Conservation (phyloP, 2,797 vertebrate species). For the Acanthurus lineatus region DNA sequence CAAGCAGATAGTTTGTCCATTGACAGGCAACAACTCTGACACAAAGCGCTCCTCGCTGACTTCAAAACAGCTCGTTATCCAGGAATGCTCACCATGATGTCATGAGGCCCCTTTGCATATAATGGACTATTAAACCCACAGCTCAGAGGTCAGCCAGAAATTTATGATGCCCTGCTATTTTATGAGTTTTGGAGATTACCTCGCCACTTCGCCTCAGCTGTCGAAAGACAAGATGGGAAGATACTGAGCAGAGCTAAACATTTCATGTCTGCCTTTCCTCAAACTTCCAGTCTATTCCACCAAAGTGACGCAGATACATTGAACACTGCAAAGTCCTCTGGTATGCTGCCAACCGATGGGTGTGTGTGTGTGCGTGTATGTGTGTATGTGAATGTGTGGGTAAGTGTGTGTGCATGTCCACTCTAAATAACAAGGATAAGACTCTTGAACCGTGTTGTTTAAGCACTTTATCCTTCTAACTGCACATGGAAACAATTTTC, state of each 20-base stretch:
- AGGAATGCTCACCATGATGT: conserved; percentile 72
- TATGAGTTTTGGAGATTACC: conserved; percentile 46
- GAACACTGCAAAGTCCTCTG: conserved; percentile 48
- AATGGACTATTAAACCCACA: conserved; percentile 57
- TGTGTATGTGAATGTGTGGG: background rate
- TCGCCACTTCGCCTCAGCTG: conserved; percentile 30
- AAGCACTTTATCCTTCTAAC: conserved; percentile 32
- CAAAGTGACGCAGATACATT: conserved; percentile 65
- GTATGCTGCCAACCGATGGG: conserved; percentile 38
- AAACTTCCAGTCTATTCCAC: conserved; percentile 60
- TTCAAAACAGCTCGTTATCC: conserved; percentile 67
- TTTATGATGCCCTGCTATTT: conserved; percentile 43
- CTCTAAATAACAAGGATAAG: conserved; percentile 38
- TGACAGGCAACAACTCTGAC: conserved; percentile 35
- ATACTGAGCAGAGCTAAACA: conserved; percentile 71
- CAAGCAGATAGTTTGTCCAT: conserved; percentile 33
- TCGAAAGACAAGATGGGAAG: conserved; percentile 39
- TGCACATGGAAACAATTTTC: conserved; percentile 54
- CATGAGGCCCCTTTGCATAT: conserved; percentile 66
- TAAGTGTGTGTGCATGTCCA: conserved; percentile 23
- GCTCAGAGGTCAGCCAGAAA: conserved; percentile 45
- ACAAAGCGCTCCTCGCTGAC: conserved; percentile 34
- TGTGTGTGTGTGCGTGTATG: conserved; percentile 20
- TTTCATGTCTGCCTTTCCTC: conserved; percentile 67
- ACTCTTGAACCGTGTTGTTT: conserved; percentile 33